Conservation (phyloP, 1,140 invertebrate genomes). For the Bombus superbus region DNA sequence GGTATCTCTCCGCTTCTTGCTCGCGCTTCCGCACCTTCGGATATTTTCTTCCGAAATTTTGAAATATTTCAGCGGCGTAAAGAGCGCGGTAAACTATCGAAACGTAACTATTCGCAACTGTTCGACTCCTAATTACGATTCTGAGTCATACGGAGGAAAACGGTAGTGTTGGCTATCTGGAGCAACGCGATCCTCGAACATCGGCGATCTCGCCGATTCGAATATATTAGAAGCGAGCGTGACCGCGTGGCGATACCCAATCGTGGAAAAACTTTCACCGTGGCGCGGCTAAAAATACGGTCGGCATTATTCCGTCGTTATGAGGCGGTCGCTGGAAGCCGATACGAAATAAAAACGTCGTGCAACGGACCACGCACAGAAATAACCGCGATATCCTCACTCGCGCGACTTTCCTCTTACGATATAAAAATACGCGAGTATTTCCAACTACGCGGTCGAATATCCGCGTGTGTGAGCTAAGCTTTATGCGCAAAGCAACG, state of each 20-base stretch:
- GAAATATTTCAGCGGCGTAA: background rate
- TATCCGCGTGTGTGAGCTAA: slow-evolving; percentile 37
- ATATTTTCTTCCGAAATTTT: background rate
- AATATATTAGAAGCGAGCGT: background rate
- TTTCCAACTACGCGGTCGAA: background rate
- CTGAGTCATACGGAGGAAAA: background rate
- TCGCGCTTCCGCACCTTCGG: too few relatives aligned
- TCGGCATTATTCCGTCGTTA: slow-evolving; percentile 36
- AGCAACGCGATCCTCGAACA: background rate
- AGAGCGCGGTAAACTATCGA: too few relatives aligned
- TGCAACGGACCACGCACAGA: background rate
- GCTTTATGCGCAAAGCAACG: slow-evolving; percentile 34
- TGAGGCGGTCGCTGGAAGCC: background rate
- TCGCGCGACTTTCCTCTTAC: background rate
- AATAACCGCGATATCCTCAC: slow-evolving; percentile 1
- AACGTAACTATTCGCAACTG: too few relatives aligned
- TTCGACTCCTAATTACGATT: background rate
- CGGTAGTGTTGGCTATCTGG: background rate
- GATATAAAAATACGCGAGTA: slow-evolving; percentile 5
- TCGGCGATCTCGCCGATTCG: background rate
- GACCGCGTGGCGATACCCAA: background rate
- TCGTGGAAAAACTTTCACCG: slow-evolving; percentile 45
- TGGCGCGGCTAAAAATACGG: slow-evolving; percentile 37
- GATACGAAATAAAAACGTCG: slow-evolving; percentile 19
- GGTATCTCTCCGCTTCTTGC: background rate